These are phyloP conservation scores for Toxonevra muliebris DNA, from an alignment of 2,888 invertebrate species.

Conservation along the genomic window DNA sequence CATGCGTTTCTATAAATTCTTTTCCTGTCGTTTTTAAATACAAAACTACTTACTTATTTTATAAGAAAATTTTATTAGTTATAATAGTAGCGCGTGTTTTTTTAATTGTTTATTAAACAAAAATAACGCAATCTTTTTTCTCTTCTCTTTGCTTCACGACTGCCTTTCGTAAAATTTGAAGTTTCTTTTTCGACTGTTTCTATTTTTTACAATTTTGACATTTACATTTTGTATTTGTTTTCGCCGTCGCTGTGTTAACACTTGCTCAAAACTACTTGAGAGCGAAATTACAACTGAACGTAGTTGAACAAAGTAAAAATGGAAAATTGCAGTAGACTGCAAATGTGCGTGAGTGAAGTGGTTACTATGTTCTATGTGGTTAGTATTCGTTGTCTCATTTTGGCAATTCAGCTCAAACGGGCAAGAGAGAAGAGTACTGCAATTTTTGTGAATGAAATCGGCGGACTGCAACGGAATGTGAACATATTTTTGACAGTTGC, in stretches of 20 bases:
- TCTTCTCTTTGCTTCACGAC: not conserved
- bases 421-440: not conserved
- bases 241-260: constrained; percentile 1
- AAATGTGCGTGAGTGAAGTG: not conserved
- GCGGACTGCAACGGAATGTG: constrained; percentile 21
- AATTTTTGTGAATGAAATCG: constrained; percentile 17
- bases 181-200: constrained; percentile 1
- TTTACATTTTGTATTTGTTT: constrained; percentile 16
- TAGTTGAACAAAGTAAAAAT: not conserved
- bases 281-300: constrained; percentile 16
- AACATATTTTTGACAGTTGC: constrained; percentile 1
- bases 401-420: not conserved
- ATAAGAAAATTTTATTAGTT: too few relatives aligned
- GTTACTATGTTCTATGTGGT: not conserved
- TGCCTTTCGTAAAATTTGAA: not conserved
- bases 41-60: too few relatives aligned
- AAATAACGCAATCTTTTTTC: constrained; percentile 1
- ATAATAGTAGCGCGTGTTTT: not conserved
- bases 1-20: too few relatives aligned
- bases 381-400: constrained; percentile 4
- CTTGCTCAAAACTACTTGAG: not conserved
- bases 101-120: not conserved
- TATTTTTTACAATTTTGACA: constrained; percentile 16
- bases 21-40: too few relatives aligned
- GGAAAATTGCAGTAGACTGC: constrained; percentile 3